Evolutionary conservation across 2,888 invertebrate species (phyloP), one percentile per base, ranked within the genome.

Genomic region (Lagria hirta): DNA sequence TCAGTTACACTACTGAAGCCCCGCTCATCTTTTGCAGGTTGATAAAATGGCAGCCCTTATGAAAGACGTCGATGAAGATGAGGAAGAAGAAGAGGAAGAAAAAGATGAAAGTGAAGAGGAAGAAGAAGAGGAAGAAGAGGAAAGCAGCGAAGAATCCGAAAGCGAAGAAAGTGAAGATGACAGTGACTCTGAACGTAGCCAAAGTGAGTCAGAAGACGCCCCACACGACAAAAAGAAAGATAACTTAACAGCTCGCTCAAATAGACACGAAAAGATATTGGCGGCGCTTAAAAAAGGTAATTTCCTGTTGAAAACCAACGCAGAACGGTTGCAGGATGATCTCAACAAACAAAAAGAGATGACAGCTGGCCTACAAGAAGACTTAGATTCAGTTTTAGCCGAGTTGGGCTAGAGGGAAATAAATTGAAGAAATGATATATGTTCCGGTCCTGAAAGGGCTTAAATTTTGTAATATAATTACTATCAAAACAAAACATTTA

Each of bases 11-110:
- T n/a, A n/a, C n/a, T n/a, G n/a, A n/a, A n/a, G n/a, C n/a, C n/a
- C n/a, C n/a, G n/a, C n/a, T n/a, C n/a, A n/a, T n/a, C n/a, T n/a
- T 32, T 43, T 46, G 5, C 32, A 91, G 75, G 90, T 91, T 5
- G 88, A 90, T 63, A 91, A 91, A 73, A 92, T 92, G 90, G 90
- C 90, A 0, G 84, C 85, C 8, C 77, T 90, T 62, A 85, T 92
- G 85, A 89, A 86, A 58, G 87, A 88, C 59, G 82, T 80, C 2
- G 85, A 83, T 1, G 84, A 83, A 3, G 86, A 85, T 1, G 82
- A 76, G 1, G 77, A 77, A 12, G 81, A 80, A 53, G 79, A 80
- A 41, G 82, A 82, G 57, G 76, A 71, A 16, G 73, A 70, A n/a
- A 81, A 83, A 28, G 81, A 76, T 2, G 81, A 76, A 2, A 37